These are phyloP conservation scores for Chaetops frenatus DNA, from an alignment of 2,113 vertebrate species.

Conservation along the genomic window DNA sequence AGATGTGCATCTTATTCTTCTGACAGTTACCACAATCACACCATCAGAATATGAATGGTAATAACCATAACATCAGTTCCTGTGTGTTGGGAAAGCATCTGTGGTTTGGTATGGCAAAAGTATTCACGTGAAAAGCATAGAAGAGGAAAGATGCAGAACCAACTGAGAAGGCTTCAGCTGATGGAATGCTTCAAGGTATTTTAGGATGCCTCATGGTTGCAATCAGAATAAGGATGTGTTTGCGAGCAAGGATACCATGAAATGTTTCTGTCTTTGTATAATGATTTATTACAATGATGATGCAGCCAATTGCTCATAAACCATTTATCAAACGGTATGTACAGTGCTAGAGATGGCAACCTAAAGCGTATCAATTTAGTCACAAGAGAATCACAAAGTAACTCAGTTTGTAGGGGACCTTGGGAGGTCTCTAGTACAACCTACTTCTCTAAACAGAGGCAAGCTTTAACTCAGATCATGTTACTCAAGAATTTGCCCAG, in stretches of 20 bases:
- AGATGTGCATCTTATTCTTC: neutral
- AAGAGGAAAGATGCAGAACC: neutral
- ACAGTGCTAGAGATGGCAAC: neutral
- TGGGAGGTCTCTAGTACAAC: neutral
- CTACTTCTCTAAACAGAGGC: neutral
- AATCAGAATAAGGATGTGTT: neutral
- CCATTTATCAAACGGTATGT: neutral
- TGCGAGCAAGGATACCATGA: neutral
- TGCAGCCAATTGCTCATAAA: neutral
- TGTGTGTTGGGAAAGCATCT: accelerated
- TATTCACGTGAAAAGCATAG: neutral
- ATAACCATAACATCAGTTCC: neutral
- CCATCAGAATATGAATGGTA: neutral
- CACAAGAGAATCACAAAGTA: neutral
- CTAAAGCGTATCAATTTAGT: neutral
- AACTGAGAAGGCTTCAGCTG: neutral
- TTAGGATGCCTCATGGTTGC: neutral
- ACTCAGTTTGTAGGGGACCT: neutral
- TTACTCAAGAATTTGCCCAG: neutral
- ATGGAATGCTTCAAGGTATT: neutral
- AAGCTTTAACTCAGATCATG: neutral
- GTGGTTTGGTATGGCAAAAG: neutral
- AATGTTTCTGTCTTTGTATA: neutral
- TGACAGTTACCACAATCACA: neutral
- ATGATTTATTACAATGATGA: neutral